Base-by-base conservation (phyloP, 2,113 vertebrate genomes). In the Prinia subflava region DNA sequence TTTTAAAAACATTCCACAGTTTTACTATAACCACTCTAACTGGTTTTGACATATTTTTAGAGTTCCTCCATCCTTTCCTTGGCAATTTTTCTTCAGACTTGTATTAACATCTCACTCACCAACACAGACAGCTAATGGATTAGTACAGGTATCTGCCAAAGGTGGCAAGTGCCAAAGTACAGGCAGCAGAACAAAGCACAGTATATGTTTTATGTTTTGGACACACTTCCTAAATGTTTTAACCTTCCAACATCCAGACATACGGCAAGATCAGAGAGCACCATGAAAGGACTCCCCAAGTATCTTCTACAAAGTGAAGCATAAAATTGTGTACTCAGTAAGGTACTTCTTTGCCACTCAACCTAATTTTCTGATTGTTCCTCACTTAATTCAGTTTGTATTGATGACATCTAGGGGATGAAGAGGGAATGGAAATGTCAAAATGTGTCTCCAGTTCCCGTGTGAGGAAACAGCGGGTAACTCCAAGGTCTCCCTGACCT, bases 1-100 rank as follows among this genome's bases (percentile, higher is more conserved):
- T 95, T 94, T 92, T 42, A 24, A 68, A 87, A 94, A 60, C 70
- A 73, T 91, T 91, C 41, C 70, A 60, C 35, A n/a, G 52, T 85
- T 91, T 76, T 68, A 82, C 31, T 79, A 52, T 69, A 78, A 30
- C 21, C 41, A 83, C 50, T 6, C 37, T 87, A 78, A 78, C 22
- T 7, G 4, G 6, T 44, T 94, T 52, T 75, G 52, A 71, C 47
- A 27, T 91, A 81, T 56, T 95, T 97, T 91, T 83, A 86, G 74
- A 92, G 11, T 79, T 92, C 23, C 71, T 69, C 23, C 24, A 16
- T 89, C 35, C 42, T 88, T 92, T 59, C 79, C 68, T 64, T 84
- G 20, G 56, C 22, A 75, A 75, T 67, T 92, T 92, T 89, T 92
- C 77, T 84, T 87, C 56, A 42, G 77, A 55, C 35, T 22, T 78